These are phyloP conservation scores for Urosaurus nigricauda DNA, from an alignment of 2,797 vertebrate species.

Conservation along the genomic window DNA sequence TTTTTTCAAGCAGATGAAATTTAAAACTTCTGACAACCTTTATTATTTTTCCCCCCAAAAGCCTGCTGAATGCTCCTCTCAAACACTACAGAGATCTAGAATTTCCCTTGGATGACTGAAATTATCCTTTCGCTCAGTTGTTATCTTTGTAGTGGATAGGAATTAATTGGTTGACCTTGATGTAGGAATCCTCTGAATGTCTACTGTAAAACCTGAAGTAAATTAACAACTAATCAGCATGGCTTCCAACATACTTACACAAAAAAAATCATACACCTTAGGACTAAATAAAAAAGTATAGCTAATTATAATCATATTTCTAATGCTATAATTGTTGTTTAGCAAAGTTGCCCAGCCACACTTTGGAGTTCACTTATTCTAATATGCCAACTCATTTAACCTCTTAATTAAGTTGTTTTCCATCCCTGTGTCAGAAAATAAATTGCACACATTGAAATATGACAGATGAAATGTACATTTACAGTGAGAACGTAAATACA, in stretches of 20 bases:
- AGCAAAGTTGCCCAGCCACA: background rate
- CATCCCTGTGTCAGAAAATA: slow-evolving; percentile 18
- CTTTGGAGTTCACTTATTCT: background rate
- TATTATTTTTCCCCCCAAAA: background rate
- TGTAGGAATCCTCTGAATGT: background rate
- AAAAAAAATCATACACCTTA: slow-evolving; percentile 1
- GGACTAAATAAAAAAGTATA: background rate
- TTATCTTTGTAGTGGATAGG: background rate
- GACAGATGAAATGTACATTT: slow-evolving; percentile 13
- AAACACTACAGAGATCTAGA: background rate
- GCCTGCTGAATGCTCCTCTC: background rate
- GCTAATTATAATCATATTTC: slow-evolving; percentile 2
- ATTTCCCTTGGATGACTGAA: background rate
- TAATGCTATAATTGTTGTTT: background rate
- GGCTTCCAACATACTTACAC: background rate
- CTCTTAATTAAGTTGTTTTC: slow-evolving; percentile 41
- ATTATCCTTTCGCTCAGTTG: too few relatives aligned
- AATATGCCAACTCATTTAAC: slow-evolving; percentile 25
- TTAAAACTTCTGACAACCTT: background rate
- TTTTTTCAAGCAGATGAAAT: background rate
- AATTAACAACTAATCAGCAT: slow-evolving; percentile 11
- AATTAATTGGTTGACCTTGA: background rate
- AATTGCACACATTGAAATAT: slow-evolving; percentile 15
- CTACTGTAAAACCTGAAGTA: background rate
- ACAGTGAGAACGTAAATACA: background rate